phyloP scores from a whole-genome alignment of 2,113 vertebrate species.

The Aphyosemion australe region DNA sequence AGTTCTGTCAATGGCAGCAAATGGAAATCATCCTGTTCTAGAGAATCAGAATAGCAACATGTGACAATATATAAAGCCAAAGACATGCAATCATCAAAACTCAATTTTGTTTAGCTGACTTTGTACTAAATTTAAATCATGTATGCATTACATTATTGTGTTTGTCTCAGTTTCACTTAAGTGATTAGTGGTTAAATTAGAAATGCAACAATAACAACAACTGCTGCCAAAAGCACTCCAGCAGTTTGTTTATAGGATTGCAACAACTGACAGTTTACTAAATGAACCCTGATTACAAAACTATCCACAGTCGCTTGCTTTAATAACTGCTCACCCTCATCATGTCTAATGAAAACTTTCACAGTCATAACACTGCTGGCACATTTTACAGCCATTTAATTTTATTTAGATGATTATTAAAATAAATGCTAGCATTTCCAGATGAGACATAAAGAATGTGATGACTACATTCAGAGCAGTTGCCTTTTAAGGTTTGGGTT shows the following conservation, averaged over 20 bases:
- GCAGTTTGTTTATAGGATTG: constrained; percentile 53
- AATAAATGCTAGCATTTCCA: neutral
- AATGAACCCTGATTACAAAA: constrained; percentile 57
- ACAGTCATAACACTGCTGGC: constrained; percentile 9
- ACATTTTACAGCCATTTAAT: constrained; percentile 22
- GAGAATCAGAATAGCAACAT: neutral
- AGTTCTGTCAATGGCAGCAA: neutral
- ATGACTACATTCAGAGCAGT: constrained; percentile 3
- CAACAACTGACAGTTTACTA: constrained; percentile 43
- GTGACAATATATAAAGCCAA: neutral
- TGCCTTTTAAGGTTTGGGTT: constrained; percentile 1
- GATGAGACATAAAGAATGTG: constrained; percentile 13
- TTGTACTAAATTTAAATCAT: constrained; percentile 18
- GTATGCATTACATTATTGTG: constrained; percentile 37
- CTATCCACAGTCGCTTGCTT: neutral
- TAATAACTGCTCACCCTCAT: too few species aligned
- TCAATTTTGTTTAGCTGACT: constrained; percentile 2
- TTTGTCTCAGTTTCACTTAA: constrained; percentile 46
- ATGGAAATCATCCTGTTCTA: neutral
- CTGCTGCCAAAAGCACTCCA: constrained; percentile 43
- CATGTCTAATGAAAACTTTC: constrained; percentile 24
- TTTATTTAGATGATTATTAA: neutral
- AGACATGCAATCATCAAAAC: neutral
- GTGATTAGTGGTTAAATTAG: constrained; percentile 48
- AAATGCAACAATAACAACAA: constrained; percentile 6